phyloP scores from a whole-genome alignment of 2,797 vertebrate genomes.

The Halcyon badia region DNA sequence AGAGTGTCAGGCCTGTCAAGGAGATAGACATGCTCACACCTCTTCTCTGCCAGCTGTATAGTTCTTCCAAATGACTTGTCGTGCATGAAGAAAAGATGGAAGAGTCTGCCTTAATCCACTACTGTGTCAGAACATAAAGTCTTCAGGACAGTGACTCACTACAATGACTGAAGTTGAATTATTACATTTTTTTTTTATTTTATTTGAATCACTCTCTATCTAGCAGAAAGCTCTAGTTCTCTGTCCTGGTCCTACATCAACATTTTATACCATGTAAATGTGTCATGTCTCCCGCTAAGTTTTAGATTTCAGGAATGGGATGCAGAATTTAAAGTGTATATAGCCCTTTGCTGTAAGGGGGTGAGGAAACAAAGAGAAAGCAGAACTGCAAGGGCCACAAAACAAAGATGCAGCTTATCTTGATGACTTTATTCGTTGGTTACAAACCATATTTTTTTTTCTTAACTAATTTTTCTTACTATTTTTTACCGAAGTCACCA shows the following conservation, averaged over 20 bases:
- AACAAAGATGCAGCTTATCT: background rate
- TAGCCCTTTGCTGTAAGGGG: background rate
- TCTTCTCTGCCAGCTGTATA: constrained; percentile 18
- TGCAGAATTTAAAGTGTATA: background rate
- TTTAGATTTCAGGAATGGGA: background rate
- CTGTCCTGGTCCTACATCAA: background rate
- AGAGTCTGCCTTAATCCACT: constrained; percentile 28
- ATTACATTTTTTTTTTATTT: constrained; percentile 4
- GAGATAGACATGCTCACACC: constrained; percentile 36
- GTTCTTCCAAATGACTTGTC: constrained; percentile 40
- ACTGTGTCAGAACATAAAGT: constrained; percentile 60
- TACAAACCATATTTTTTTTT: background rate
- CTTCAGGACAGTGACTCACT: constrained; percentile 74
- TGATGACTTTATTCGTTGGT: background rate
- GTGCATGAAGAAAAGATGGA: constrained; percentile 18
- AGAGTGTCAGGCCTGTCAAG: constrained; percentile 49
- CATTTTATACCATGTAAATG: background rate
- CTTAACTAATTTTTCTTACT: background rate
- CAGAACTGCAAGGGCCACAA: background rate
- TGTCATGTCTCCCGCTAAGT: background rate
- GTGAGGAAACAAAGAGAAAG: background rate
- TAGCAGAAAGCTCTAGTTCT: constrained; percentile 29
- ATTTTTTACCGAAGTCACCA: background rate
- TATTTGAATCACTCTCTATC: constrained; percentile 25
- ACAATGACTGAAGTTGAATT: constrained; percentile 45